phyloP scores from a whole-genome alignment of 2,797 vertebrate genomes.

The Girardinus metallicus region DNA sequence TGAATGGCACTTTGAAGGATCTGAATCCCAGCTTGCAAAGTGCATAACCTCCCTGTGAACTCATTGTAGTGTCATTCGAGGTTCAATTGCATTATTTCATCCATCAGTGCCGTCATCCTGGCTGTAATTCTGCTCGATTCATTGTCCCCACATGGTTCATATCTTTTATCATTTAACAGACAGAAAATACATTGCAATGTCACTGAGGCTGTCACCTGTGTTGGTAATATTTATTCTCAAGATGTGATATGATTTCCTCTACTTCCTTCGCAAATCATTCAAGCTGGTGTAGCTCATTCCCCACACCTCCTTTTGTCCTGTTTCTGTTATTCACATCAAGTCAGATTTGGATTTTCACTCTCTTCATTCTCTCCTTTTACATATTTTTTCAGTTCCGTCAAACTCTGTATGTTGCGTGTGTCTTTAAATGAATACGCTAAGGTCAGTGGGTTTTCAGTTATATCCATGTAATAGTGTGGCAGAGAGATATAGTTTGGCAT shows the following conservation, averaged over 20 bases:
- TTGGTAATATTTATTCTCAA: constrained; percentile 38
- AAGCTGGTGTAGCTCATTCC: constrained; percentile 56
- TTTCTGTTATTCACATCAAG: constrained; percentile 39
- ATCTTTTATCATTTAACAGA: constrained; percentile 18
- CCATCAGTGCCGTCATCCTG: constrained; percentile 21
- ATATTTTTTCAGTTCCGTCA: constrained; percentile 29
- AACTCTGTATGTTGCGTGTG: constrained; percentile 63
- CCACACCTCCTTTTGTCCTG: constrained; percentile 29
- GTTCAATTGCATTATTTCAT: constrained; percentile 24
- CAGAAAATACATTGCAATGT: constrained; percentile 32
- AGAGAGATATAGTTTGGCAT: constrained; percentile 58
- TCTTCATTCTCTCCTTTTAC: neutral
- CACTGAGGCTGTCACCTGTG: constrained; percentile 44
- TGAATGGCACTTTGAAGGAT: constrained; percentile 55
- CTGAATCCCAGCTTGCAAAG: constrained; percentile 33
- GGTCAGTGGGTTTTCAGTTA: constrained; percentile 52
- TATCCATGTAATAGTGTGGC: constrained; percentile 55
- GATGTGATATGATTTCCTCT: constrained; percentile 61
- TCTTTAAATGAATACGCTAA: constrained; percentile 13
- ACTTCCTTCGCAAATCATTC: constrained; percentile 26
- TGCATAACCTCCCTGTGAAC: constrained; percentile 28
- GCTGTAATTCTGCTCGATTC: constrained; percentile 18
- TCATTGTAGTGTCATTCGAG: constrained; percentile 25
- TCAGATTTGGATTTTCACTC: constrained; percentile 47
- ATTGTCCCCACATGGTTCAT: neutral